A percentile compares a stretch with the other conserved stretches of the same genome.
phyloP scores from a whole-genome alignment of 2,888 invertebrate genomes.

The Dicranocentrus wangi region DNA sequence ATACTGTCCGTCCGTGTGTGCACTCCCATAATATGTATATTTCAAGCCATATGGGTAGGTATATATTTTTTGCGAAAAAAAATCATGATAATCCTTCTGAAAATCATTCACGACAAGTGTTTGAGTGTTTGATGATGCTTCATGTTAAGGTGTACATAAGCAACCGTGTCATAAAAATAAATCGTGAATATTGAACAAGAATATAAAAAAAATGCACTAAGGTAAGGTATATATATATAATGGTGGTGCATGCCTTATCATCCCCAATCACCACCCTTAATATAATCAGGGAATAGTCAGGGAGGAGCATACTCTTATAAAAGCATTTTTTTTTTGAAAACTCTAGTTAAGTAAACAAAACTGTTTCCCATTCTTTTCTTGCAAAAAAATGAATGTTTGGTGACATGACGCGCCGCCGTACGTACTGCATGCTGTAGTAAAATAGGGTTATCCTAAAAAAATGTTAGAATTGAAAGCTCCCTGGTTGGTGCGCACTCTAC shows the following conservation, averaged over 20 bases:
- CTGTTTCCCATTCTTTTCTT: constrained; percentile 7
- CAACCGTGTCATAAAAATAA: constrained; percentile 50
- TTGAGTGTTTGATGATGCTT: constrained; percentile 28
- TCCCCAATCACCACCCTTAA: background rate
- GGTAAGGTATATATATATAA: background rate
- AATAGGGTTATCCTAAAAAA: no score
- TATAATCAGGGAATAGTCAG: background rate
- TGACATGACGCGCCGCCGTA: no score
- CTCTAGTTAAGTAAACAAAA: constrained; percentile 3
- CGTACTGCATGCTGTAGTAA: no score
- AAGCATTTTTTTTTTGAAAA: background rate
- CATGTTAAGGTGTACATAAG: constrained; percentile 10
- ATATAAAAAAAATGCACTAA: background rate
- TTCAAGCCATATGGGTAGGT: no score
- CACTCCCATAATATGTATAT: background rate
- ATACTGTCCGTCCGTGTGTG: constrained; percentile 6
- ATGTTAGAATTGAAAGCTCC: constrained; percentile 3
- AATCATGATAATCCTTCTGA: background rate
- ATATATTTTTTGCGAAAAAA: background rate
- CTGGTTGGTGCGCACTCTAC: constrained; percentile 16
- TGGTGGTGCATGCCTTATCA: background rate
- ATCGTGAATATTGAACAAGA: constrained; percentile 43
- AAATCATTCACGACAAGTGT: constrained; percentile 35
- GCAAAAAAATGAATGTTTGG: background rate
- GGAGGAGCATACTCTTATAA: no score